phyloP scores from a whole-genome alignment of 2,888 invertebrate species.

The Andrena fulva region DNA sequence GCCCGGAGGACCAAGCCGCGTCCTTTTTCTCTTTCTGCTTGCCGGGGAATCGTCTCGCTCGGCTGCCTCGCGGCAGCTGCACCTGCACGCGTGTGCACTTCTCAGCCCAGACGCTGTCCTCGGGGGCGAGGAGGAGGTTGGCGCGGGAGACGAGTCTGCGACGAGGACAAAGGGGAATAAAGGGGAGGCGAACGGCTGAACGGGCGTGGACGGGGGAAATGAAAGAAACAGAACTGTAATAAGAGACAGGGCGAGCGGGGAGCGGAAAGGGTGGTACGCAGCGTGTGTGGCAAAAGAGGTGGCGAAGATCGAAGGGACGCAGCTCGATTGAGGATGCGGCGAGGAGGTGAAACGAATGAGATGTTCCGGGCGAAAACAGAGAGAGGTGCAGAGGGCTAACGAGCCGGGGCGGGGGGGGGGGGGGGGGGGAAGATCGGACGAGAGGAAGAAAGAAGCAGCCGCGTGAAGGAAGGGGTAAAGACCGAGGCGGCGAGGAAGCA shows the following conservation, averaged over 20 bases:
- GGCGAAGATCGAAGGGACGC: not conserved
- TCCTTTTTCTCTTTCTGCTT: slow-evolving; percentile 51
- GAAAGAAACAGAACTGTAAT: slow-evolving; percentile 14
- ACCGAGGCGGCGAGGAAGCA: slow-evolving; percentile 13
- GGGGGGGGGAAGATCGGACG: slow-evolving; percentile 7
- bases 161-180: slow-evolving; percentile 26
- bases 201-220: slow-evolving; percentile 5
- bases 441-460: not conserved
- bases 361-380: not conserved
- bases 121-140: no score
- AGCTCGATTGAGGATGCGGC: slow-evolving; percentile 5
- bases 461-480: slow-evolving; percentile 24
- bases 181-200: not conserved
- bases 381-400: not conserved
- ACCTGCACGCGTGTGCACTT: slow-evolving; percentile 54
- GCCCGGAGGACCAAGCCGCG: slow-evolving; percentile 5
- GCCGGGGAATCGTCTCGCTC: slow-evolving; percentile 58
- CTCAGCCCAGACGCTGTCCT: slow-evolving; percentile 5
- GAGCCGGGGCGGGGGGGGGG: not conserved
- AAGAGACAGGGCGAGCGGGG: not conserved
- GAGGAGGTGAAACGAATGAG: not conserved
- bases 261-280: not conserved
- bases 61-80: slow-evolving; percentile 54
- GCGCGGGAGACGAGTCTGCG: not conserved
- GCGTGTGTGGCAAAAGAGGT: not conserved